Conservation (phyloP, 1,140 invertebrate genomes). For the Drosophila nigromelanica region DNA sequence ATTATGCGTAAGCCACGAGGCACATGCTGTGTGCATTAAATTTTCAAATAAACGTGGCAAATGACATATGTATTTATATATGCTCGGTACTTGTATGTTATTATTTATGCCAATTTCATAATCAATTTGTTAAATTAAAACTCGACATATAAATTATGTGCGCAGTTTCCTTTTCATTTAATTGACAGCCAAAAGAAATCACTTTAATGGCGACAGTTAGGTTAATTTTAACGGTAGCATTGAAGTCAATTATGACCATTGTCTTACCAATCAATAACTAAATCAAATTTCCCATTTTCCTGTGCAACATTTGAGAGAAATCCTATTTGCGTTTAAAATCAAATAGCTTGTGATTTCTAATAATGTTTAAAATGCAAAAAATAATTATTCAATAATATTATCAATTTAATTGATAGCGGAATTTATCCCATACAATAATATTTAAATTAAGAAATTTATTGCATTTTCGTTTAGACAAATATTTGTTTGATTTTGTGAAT, state of each 20-base stretch:
- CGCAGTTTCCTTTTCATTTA: conserved; percentile 57
- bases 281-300: no score
- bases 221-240: no score
- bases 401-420: no score
- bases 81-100: conserved; percentile 18
- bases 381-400: no score
- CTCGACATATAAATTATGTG: not conserved
- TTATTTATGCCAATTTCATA: conserved; percentile 35
- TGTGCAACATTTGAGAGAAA: not conserved
- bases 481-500: no score
- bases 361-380: no score
- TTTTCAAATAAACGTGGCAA: conserved; percentile 20
- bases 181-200: conserved; percentile 65
- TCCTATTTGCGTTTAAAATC: not conserved
- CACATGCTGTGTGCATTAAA: conserved; percentile 19
- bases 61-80: not conserved
- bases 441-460: no score
- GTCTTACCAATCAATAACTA: conserved; percentile 9
- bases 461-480: no score
- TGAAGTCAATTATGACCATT: no score
- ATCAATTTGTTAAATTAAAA: conserved; percentile 30
- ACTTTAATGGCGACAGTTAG: conserved; percentile 53
- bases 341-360: no score
- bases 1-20: conserved; percentile 63
- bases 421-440: no score